Percentiles rank a stretch among this genome's conserved stretches.
Evolutionary conservation across 1,140 invertebrate genomes (phyloP).

Genomic region (Maconellicoccus hirsutus): DNA sequence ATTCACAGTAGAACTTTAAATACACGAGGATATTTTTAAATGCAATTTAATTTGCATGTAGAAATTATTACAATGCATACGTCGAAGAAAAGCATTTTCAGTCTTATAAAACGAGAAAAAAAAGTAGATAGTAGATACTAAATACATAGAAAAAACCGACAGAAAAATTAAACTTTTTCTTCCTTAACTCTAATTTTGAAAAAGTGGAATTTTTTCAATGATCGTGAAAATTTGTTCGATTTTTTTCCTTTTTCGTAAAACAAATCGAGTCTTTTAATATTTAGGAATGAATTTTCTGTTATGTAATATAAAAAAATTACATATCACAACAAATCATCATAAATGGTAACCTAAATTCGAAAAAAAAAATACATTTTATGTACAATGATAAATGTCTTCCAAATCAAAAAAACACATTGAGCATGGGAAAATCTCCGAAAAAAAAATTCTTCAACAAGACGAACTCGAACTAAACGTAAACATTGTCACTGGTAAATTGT

Average conservation of each 20-base stretch:
- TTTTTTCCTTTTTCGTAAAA: neutral
- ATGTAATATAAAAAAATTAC: slow-evolving; percentile 6
- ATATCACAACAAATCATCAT: neutral
- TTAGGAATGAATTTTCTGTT: neutral
- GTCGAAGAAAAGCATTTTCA: slow-evolving; percentile 2
- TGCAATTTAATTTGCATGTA: slow-evolving; percentile 3
- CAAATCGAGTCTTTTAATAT: neutral
- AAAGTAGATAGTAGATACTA: neutral
- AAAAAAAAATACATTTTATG: neutral
- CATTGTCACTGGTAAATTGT: neutral
- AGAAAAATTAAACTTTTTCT: slow-evolving; percentile 4
- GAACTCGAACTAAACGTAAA: neutral
- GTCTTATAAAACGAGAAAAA: neutral
- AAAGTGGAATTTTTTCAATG: neutral
- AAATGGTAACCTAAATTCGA: neutral
- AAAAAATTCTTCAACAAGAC: no score
- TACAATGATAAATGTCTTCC: neutral
- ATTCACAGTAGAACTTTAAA: neutral
- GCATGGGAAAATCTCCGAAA: no score
- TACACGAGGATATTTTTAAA: slow-evolving; percentile 1
- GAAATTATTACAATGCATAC: neutral
- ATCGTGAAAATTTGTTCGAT: neutral
- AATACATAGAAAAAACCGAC: neutral
- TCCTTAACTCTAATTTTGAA: neutral
- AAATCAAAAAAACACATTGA: no score